Evolutionary conservation across 1,140 invertebrate genomes (phyloP).

Genomic region (Neuroterus valhalla): DNA sequence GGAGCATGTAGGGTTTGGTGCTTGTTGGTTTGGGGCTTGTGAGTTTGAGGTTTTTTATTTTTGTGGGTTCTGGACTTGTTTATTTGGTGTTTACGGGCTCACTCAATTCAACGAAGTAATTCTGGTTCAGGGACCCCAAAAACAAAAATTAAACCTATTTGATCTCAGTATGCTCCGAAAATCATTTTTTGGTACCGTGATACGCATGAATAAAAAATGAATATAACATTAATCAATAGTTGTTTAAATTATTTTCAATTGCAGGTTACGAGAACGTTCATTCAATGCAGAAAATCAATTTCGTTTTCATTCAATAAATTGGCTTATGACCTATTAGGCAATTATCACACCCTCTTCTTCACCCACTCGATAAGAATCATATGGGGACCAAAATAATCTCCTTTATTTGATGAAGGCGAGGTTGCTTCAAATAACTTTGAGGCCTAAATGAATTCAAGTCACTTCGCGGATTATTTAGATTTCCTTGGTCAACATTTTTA

Average conservation of each 20-base stretch:
- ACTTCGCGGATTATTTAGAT: neutral
- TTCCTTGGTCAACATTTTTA: neutral
- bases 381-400: neutral
- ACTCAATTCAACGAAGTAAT: too few species aligned
- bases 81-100: too few species aligned
- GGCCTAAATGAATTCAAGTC: neutral
- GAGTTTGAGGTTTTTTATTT: too few species aligned
- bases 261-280: slow-evolving; percentile 35
- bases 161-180: too few species aligned
- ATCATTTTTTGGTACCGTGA: too few species aligned
- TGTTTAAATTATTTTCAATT: slow-evolving; percentile 44
- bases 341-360: slow-evolving; percentile 49
- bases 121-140: too few species aligned
- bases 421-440: neutral
- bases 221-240: neutral
- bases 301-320: too few species aligned
- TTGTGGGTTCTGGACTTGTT: too few species aligned
- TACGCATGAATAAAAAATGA: neutral
- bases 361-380: neutral
- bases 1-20: too few species aligned
- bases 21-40: too few species aligned
- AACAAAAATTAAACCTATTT: too few species aligned
- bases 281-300: too few species aligned
- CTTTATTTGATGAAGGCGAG: neutral
- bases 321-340: slow-evolving; percentile 25